Evolutionary conservation across 1,140 invertebrate genomes (phyloP), one percentile per base, ranked within the genome.

Genomic region (Drosophila navojoa): DNA sequence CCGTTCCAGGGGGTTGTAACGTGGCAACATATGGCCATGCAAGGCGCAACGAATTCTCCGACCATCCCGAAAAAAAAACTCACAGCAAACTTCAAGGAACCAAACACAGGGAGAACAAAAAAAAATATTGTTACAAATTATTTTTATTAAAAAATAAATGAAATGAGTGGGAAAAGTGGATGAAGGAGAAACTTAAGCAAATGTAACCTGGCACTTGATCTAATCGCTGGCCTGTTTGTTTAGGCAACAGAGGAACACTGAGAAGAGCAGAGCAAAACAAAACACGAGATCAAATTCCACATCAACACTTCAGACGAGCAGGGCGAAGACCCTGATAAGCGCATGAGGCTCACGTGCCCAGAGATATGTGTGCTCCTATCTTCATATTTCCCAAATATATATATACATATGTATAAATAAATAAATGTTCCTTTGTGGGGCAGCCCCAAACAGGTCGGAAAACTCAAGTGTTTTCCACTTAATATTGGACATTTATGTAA

Each of bases 271-370:
- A 42, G 22, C 15, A 61, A 38, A 64, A 67, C 38, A 25, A 57
- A 87, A 76, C 53, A 52, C n/a, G 50, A 73, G 82, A 87, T 87
- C 82, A 89, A 82, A 89, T 87, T 87, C 82, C 84, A 87, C 82
- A 81, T 81, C 76, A 79, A 86, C 82, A 86, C 81, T 61, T 55
- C 64, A 62, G 52, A n/a, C 29, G 52, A 49, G 42, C 15, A 16
- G 52, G 52, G 29, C 27, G 52, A 15, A 54, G 49, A 72, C 58
- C 72, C 40, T 69, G 81, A 69, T 76, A 76, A 63, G 40, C 63
- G 50, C 44, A 52, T 50, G 45, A 64, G 32, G 71, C 67, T 82
- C 81, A 85, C 81, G 81, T 81, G 81, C 81, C 78, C 32, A 44
- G 2, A 44, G 42, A 44, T 44, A 16, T 16, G 42, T 16, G 45